Conservation (phyloP, 2,888 invertebrate genomes). For the Nysson spinosus region DNA sequence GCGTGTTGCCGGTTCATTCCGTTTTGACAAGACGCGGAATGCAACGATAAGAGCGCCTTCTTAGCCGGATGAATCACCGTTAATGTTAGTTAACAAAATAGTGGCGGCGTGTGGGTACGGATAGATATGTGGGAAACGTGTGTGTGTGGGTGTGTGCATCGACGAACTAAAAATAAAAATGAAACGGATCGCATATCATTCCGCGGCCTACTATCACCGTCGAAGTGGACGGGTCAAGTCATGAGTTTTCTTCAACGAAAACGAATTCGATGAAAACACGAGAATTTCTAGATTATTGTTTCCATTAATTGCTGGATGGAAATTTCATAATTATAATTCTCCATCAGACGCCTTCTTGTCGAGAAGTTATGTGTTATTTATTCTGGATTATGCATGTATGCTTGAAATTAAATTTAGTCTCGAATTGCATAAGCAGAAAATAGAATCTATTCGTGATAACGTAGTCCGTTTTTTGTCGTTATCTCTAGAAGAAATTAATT, state of each 20-base stretch:
- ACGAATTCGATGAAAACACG: constrained; percentile 9
- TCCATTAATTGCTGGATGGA: neutral
- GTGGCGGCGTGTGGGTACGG: neutral
- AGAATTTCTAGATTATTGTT: neutral
- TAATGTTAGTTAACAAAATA: neutral
- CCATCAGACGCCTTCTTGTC: too few species aligned
- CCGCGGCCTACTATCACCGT: constrained; percentile 5
- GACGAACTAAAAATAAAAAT: constrained; percentile 19
- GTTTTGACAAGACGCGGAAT: too few species aligned
- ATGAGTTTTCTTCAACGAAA: constrained; percentile 1
- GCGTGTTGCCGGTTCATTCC: too few species aligned
- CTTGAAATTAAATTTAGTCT: too few species aligned
- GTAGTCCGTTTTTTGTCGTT: too few species aligned
- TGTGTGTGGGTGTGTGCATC: neutral
- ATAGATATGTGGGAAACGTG: neutral
- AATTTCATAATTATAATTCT: too few species aligned
- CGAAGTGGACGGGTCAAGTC: constrained; percentile 6
- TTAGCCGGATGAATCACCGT: neutral
- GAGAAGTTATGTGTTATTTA: too few species aligned
- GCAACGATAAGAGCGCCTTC: neutral
- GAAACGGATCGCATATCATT: constrained; percentile 11
- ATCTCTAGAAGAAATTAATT: too few species aligned
- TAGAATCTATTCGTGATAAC: too few species aligned
- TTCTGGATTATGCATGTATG: too few species aligned
- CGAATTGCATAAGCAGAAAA: too few species aligned